These are phyloP conservation scores for Eurosta solidaginis DNA, from an alignment of 1,140 invertebrate genomes.

Conservation along the genomic window DNA sequence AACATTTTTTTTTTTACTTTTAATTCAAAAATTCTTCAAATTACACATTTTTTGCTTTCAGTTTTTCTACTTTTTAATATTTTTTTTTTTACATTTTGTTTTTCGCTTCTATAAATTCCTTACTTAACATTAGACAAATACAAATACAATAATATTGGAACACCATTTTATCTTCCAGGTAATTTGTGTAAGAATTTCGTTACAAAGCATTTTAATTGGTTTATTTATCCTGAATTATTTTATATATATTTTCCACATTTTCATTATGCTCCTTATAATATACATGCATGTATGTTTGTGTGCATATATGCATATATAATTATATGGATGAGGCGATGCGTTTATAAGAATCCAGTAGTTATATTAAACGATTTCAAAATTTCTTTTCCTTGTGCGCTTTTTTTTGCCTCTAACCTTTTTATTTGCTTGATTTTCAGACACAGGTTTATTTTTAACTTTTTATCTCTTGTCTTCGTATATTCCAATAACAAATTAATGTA, in stretches of 20 bases:
- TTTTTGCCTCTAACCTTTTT: too few relatives aligned
- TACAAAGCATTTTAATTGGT: neutral
- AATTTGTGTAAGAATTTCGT: constrained; percentile 13
- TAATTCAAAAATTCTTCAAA: constrained; percentile 25
- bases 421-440: too few relatives aligned
- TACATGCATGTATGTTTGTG: neutral
- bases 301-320: too few relatives aligned
- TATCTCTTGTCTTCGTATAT: too few relatives aligned
- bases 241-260: neutral
- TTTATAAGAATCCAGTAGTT: too few relatives aligned
- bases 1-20: neutral
- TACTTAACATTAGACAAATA: constrained; percentile 24
- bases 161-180: neutral
- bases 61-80: constrained; percentile 8
- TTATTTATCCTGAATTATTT: neutral
- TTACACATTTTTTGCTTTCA: constrained; percentile 15
- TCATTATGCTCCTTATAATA: neutral
- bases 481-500: too few relatives aligned
- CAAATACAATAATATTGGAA: constrained; percentile 21
- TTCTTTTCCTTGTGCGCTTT: too few relatives aligned
- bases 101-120: constrained; percentile 15
- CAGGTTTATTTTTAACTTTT: too few relatives aligned
- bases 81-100: constrained; percentile 18
- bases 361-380: too few relatives aligned
- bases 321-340: too few relatives aligned